phyloP scores from a whole-genome alignment of 2,113 vertebrate genomes.

The Bungarus multicinctus region DNA sequence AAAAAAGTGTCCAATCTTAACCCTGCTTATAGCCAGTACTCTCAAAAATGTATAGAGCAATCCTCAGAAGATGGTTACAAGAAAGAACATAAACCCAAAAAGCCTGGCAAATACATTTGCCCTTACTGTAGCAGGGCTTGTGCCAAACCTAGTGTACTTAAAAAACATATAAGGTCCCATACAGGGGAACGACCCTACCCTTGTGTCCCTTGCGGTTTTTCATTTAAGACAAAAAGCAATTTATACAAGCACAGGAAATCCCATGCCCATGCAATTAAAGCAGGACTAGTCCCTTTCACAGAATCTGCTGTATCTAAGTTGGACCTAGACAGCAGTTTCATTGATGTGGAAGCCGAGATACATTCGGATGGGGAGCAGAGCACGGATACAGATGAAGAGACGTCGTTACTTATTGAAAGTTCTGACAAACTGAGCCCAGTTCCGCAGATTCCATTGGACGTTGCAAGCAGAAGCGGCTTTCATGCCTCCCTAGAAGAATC shows the following conservation, averaged over 20 bases:
- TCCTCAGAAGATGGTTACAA: conserved; percentile 88
- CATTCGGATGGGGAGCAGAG: conserved; percentile 97
- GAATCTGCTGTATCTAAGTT: conserved; percentile 84
- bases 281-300: conserved; percentile 93
- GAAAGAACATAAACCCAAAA: conserved; percentile 97
- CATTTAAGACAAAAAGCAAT: conserved; percentile 99
- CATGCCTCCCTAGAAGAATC: conserved; percentile 82
- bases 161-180: conserved; percentile 98
- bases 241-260: conserved; percentile 99
- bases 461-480: conserved; percentile 73
- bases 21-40: conserved; percentile 87
- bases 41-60: conserved; percentile 87
- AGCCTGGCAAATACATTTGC: conserved; percentile 97
- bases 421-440: conserved; percentile 82
- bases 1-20: conserved; percentile 90
- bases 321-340: conserved; percentile 85
- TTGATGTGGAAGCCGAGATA: conserved; percentile 87
- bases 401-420: conserved; percentile 72
- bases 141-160: conserved; percentile 98
- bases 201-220: conserved; percentile 95
- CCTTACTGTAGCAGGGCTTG: conserved; percentile 95
- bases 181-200: conserved; percentile 96
- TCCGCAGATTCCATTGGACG: conserved; percentile 79
- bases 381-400: conserved; percentile 96
- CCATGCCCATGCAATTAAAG: conserved; percentile 97